phyloP scores from a whole-genome alignment of 1,140 invertebrate genomes.

The Zaprionus ghesquierei region DNA sequence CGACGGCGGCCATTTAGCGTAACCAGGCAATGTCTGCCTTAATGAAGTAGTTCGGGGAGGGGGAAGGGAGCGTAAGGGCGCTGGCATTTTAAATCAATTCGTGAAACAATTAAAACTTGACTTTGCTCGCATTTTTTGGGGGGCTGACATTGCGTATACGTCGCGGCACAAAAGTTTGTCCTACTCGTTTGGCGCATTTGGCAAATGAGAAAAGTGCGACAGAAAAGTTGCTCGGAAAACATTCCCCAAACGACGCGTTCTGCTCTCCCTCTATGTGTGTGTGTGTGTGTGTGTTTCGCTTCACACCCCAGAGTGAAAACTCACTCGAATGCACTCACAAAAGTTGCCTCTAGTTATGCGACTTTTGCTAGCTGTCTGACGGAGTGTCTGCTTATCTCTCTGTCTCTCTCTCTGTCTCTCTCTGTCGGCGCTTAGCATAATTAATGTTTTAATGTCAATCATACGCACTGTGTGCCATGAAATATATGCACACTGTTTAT shows the following conservation, averaged over 20 bases:
- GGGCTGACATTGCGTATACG: conserved; percentile 54
- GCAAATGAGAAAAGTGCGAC: conserved; percentile 30
- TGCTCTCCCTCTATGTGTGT: too few species aligned
- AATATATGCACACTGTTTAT: conserved; percentile 69
- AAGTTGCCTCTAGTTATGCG: conserved; percentile 35
- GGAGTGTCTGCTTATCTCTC: not conserved
- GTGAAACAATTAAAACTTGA: conserved; percentile 75
- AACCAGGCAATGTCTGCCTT: conserved; percentile 7
- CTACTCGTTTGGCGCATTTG: conserved; percentile 19
- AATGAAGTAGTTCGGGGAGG: conserved; percentile 50
- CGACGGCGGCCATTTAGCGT: conserved; percentile 54
- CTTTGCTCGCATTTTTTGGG: conserved; percentile 24
- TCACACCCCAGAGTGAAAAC: not conserved
- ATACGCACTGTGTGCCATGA: conserved; percentile 73
- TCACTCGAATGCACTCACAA: conserved; percentile 28
- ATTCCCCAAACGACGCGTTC: too few species aligned
- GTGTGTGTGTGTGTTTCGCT: conserved; percentile 1
- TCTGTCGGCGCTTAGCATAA: conserved; percentile 62
- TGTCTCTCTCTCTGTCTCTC: not conserved
- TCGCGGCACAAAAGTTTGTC: conserved; percentile 14
- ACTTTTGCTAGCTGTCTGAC: conserved; percentile 34
- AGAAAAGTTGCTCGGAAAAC: conserved; percentile 30
- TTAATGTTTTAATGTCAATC: conserved; percentile 79
- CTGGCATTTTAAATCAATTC: conserved; percentile 72
- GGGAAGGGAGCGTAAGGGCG: conserved; percentile 9